phyloP scores from a whole-genome alignment of 2,113 vertebrate species.

The Thomomys bottae region DNA sequence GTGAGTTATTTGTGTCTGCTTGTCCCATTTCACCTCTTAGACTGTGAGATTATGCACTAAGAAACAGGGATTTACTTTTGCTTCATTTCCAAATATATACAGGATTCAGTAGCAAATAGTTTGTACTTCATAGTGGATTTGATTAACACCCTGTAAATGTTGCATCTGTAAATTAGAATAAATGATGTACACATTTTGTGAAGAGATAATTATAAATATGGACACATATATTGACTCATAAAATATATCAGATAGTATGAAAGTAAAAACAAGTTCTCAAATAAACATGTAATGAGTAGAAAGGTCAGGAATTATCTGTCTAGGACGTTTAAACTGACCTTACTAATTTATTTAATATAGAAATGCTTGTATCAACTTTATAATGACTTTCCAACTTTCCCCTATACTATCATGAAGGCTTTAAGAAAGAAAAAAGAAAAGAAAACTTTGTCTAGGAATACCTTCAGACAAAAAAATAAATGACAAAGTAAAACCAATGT shows the following conservation, averaged over 20 bases:
- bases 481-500: conserved; percentile 12
- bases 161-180: neutral
- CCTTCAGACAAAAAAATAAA: conserved; percentile 16
- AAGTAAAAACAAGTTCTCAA: neutral
- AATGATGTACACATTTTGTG: neutral
- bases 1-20: neutral
- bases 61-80: neutral
- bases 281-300: neutral
- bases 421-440: too few relatives aligned
- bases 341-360: neutral
- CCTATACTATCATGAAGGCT: neutral
- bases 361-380: neutral
- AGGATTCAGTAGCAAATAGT: neutral
- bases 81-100: neutral
- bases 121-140: neutral
- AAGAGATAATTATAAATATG: neutral
- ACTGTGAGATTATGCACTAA: neutral
- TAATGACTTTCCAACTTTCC: neutral
- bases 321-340: neutral
- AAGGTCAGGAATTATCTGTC: neutral
- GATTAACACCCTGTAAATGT: neutral
- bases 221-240: neutral
- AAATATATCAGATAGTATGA: neutral
- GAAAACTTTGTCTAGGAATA: conserved; percentile 37
- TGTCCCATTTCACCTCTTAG: neutral